Base-by-base conservation (phyloP, 2,888 invertebrate genomes). In the Exocentrus adspersus region DNA sequence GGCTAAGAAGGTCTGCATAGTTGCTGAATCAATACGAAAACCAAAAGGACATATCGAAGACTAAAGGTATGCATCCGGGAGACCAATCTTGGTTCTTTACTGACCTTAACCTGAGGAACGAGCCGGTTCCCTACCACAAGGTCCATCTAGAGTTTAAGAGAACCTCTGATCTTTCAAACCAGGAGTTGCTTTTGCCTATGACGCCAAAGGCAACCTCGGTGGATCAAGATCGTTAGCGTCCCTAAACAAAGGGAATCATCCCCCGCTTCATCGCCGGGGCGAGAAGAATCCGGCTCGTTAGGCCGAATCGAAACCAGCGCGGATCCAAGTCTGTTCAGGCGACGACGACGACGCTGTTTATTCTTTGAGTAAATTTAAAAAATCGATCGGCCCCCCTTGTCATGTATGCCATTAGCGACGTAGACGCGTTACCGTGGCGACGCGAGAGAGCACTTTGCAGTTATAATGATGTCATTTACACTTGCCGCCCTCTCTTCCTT, bases 381-480 rank as follows among this genome's bases (percentile, higher is more conserved):
- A 83, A 83, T 83, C 83, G 83, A 83, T 83, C 81, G 80, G 75
- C 73, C 78, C 79, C n/a, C 82, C 82, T 82, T 81, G 82, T 82
- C 82, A 83, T 83, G 82, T 83, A 82, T 82, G 82, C 82, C 82
- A 82, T 82, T 83, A 83, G 82, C 82, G 81, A 76, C 71, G 75
- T 71, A 75, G 79, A 73, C 77, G 78, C 72, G 82, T 82, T 82
- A 79, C 82, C 82, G 73, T 81, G 82, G 81, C 78, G 80, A 82
- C 82, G 82, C 77, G 80, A 77, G 80, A 80, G 81, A 82, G 81
- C 83, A 83, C 82, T 83, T 83, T 83, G 82, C 82, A 82, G 82
- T 83, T 83, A 83, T 83, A 83, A 83, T 83, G 83, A 83, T 83
- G 83, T 83, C 83, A 83, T 83, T 83, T 83, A 82, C 83, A 83